Conservation (phyloP, 1,140 invertebrate species). For the Ips nitidus region DNA sequence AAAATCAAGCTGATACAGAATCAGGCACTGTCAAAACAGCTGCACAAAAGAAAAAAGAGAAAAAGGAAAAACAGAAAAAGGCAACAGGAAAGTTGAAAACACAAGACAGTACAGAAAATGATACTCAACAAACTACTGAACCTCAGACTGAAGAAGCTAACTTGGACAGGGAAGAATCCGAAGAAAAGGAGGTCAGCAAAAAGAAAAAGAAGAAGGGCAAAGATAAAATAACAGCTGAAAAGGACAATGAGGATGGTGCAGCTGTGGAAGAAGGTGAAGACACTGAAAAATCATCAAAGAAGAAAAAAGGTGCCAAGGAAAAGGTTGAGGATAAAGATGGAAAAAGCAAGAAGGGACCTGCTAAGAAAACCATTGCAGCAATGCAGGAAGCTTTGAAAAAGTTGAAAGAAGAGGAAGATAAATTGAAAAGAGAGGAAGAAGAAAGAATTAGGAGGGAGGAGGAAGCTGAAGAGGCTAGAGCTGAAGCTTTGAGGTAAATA, state of each 20-base stretch:
- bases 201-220: slow-evolving; percentile 48
- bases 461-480: slow-evolving; percentile 68
- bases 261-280: slow-evolving; percentile 50
- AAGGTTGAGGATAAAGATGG: slow-evolving; percentile 51
- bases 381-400: slow-evolving; percentile 88
- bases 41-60: slow-evolving; percentile 84
- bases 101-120: slow-evolving; percentile 34
- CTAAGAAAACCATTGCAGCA: slow-evolving; percentile 77
- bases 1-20: slow-evolving; percentile 53
- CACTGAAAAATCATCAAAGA: slow-evolving; percentile 48
- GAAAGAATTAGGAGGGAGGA: slow-evolving; percentile 75
- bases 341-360: slow-evolving; percentile 62
- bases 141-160: background rate
- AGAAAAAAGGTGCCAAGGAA: slow-evolving; percentile 52
- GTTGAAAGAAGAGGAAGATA: slow-evolving; percentile 89
- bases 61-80: slow-evolving; percentile 82
- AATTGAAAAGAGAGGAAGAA: slow-evolving; percentile 74
- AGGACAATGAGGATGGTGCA: slow-evolving; percentile 32
- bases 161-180: slow-evolving; percentile 31
- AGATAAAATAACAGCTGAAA: slow-evolving; percentile 53
- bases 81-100: slow-evolving; percentile 58
- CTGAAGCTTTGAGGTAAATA: slow-evolving; percentile 63
- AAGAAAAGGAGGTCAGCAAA: slow-evolving; percentile 50
- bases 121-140: background rate
- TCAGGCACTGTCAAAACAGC: slow-evolving; percentile 73